Evolutionary conservation across 2,113 vertebrate genomes (phyloP), one percentile per base, ranked within the genome.

Genomic region (Neofelis nebulosa): DNA sequence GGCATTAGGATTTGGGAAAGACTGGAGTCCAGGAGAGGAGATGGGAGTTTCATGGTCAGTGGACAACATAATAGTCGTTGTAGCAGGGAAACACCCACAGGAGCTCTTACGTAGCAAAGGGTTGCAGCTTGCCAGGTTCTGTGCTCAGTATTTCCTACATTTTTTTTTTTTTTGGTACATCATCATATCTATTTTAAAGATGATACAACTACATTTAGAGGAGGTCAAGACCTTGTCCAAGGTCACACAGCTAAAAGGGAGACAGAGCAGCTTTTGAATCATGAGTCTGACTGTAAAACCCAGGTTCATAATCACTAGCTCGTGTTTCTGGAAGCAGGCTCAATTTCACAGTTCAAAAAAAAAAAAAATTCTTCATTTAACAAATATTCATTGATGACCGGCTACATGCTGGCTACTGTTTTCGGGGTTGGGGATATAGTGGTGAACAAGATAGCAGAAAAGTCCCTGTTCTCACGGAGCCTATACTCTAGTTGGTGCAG

Each of bases 41-140:
- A 0, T 13, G 15, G 52, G 41, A 45, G 16, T 55, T 91, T 89
- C 63, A 11, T 14, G 25, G 33, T 65, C 36, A 31, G 3, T 41
- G 83, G 27, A 50, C 6, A 11, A 31, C 52, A 23, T 25, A 38
- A 29, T 4, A 5, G 29, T 1, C 8, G n/a, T 21, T 0, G 19
- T 13, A 0, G 0, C 5, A 25, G 16, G 25, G 5, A 11, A 7
- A 45, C 1, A 4, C 18, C 15, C 10, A 18, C 7, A 33, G 10
- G 1, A 10, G 33, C 19, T 18, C 19, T 0, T 9, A 3, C 2
- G n/a, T 5, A 11, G 7, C 0, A 7, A 68, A 29, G 7, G 50
- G 48, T 16, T 10, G 15, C 4, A 3, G 15, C 66, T 91, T 66
- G 31, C 27, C 14, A 12, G 38, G 31, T 80, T 79, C n/a, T 81